Percentiles rank a stretch among this genome's conserved stretches.
phyloP scores from a whole-genome alignment of 64 coral and sea anemone species.

The Montipora sp. region DNA sequence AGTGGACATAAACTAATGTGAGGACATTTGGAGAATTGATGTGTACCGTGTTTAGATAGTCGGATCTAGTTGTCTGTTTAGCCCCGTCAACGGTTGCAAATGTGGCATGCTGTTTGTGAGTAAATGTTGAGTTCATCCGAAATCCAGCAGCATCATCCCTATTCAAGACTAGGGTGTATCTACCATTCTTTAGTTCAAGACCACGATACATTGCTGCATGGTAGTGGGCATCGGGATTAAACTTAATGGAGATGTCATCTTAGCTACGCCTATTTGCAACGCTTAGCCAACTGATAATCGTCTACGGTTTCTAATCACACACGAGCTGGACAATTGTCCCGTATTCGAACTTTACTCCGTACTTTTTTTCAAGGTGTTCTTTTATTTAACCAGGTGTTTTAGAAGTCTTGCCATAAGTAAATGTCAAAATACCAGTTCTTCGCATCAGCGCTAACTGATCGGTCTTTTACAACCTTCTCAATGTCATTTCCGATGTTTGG shows the following conservation, averaged over 20 bases:
- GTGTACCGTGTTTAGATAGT: constrained; percentile 39
- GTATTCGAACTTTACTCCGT: constrained; percentile 26
- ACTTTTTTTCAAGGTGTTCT: constrained; percentile 52
- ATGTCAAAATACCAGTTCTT: constrained; percentile 54
- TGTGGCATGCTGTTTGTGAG: constrained; percentile 13
- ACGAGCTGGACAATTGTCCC: constrained; percentile 54
- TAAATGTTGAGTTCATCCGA: background rate
- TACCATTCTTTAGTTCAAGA: constrained; percentile 26
- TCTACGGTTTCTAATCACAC: constrained; percentile 37
- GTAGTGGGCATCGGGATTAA: constrained; percentile 39
- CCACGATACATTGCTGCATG: background rate
- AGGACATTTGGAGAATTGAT: constrained; percentile 15
- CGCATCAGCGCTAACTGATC: constrained; percentile 38
- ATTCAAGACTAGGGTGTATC: background rate
- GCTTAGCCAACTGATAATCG: constrained; percentile 25
- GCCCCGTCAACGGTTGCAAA: background rate
- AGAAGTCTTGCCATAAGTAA: constrained; percentile 26
- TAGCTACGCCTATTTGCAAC: background rate
- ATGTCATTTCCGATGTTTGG: constrained; percentile 53
- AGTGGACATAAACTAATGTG: constrained; percentile 38
- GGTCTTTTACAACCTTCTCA: constrained; percentile 47
- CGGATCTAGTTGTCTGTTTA: background rate
- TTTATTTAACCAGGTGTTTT: background rate
- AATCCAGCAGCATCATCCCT: constrained; percentile 36
- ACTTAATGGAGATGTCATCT: constrained; percentile 12